Conservation (phyloP, 2,113 vertebrate genomes). For the Ophiodon elongatus region DNA sequence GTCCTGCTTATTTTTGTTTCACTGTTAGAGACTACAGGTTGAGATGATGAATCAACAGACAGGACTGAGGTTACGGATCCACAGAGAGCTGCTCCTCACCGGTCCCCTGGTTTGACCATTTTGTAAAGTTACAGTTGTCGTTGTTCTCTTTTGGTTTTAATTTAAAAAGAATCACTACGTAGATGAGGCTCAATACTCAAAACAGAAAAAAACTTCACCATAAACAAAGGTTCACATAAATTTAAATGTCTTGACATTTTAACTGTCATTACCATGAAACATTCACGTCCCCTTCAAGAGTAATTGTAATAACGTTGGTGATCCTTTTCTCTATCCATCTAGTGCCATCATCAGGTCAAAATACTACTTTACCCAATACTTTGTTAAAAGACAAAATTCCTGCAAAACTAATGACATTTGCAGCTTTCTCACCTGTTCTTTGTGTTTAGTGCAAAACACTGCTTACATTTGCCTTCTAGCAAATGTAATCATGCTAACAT, state of each 20-base stretch:
- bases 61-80: slow-evolving; percentile 53
- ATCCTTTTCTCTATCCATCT: not conserved
- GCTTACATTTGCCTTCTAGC: not conserved
- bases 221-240: not conserved
- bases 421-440: not conserved
- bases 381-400: not conserved
- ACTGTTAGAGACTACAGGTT: slow-evolving; percentile 68
- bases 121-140: slow-evolving; percentile 34
- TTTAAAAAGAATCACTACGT: not conserved
- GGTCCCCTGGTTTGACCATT: slow-evolving; percentile 70
- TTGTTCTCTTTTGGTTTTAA: not conserved
- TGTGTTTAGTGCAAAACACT: not conserved
- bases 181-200: slow-evolving; percentile 12
- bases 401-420: not conserved
- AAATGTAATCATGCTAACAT: not conserved
- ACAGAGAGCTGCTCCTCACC: slow-evolving; percentile 45
- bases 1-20: slow-evolving; percentile 75
- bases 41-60: slow-evolving; percentile 77
- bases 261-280: not conserved
- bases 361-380: not conserved
- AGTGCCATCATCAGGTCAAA: not conserved
- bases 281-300: not conserved
- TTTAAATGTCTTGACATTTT: not conserved
- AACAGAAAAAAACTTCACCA: not conserved
- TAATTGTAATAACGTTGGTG: not conserved